Percentiles rank a stretch among this genome's conserved stretches.
Conservation (phyloP, 2,888 invertebrate genomes). For the Acanthacorydalis orientalis region DNA sequence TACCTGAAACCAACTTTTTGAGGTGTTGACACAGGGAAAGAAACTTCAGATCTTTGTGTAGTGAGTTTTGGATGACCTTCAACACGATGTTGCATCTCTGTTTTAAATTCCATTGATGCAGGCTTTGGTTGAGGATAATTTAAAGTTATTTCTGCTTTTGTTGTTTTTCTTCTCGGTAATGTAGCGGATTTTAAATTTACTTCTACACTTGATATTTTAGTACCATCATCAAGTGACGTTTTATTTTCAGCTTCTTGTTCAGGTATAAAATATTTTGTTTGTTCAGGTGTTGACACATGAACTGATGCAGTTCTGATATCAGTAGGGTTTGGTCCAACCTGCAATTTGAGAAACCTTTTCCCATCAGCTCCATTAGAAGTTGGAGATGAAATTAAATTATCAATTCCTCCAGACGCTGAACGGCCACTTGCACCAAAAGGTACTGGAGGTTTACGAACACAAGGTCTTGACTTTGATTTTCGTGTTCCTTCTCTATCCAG, state of each 20-base stretch:
- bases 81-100: constrained; percentile 42
- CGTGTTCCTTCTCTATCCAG: constrained; percentile 31
- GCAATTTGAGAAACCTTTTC: constrained; percentile 15
- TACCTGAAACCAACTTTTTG: constrained; percentile 4
- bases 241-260: constrained; percentile 11
- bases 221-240: constrained; percentile 16
- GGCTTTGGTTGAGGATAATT: constrained; percentile 30
- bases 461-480: constrained; percentile 27
- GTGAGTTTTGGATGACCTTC: constrained; percentile 24
- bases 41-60: constrained; percentile 36
- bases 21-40: constrained; percentile 33
- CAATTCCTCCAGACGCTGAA: constrained; percentile 39
- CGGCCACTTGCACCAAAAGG: constrained; percentile 38
- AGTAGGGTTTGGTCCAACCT: constrained; percentile 18
- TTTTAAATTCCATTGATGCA: constrained; percentile 34
- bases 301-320: constrained; percentile 23
- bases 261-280: constrained; percentile 12
- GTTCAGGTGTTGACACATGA: constrained; percentile 22
- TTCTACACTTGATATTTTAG: constrained; percentile 43
- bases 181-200: constrained; percentile 50
- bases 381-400: constrained; percentile 16
- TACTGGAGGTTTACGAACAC: constrained; percentile 42
- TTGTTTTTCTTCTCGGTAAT: constrained; percentile 43
- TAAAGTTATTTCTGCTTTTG: constrained; percentile 44
- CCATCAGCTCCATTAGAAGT: constrained; percentile 14